These are phyloP conservation scores for Watsonalla cultraria DNA, from an alignment of 2,888 invertebrate genomes.

Conservation along the genomic window DNA sequence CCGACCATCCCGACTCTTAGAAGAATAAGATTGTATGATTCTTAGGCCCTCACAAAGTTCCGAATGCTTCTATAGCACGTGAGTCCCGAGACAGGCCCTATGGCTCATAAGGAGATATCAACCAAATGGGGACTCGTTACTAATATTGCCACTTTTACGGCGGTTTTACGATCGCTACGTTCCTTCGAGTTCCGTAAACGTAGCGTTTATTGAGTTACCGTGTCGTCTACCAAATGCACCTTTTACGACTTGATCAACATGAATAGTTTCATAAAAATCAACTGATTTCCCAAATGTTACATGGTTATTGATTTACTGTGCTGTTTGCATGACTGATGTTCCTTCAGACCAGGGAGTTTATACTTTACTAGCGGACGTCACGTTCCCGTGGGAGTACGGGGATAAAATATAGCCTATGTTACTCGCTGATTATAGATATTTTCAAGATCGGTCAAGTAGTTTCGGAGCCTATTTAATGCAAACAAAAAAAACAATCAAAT, in stretches of 20 bases:
- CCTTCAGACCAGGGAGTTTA: neutral
- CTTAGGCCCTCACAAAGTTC: constrained; percentile 5
- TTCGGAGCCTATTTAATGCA: too few relatives aligned
- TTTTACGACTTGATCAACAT: constrained; percentile 32
- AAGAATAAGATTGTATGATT: too few relatives aligned
- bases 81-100: constrained; percentile 25
- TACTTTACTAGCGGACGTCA: too few relatives aligned
- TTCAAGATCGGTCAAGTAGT: too few relatives aligned
- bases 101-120: constrained; percentile 36
- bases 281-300: constrained; percentile 18
- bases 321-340: neutral
- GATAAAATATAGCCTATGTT: too few relatives aligned
- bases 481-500: too few relatives aligned
- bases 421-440: too few relatives aligned
- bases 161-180: constrained; percentile 42
- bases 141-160: constrained; percentile 56
- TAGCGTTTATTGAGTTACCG: constrained; percentile 47
- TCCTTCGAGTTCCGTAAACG: constrained; percentile 45
- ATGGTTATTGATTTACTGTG: neutral
- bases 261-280: constrained; percentile 28
- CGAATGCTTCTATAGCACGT: constrained; percentile 13
- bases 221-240: constrained; percentile 26
- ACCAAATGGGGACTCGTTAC: constrained; percentile 47
- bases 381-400: too few relatives aligned
- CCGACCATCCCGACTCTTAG: too few relatives aligned